Evolutionary conservation across 2,888 invertebrate genomes (phyloP), one percentile per base, ranked within the genome.

Genomic region (Acrocyrtus sp.): DNA sequence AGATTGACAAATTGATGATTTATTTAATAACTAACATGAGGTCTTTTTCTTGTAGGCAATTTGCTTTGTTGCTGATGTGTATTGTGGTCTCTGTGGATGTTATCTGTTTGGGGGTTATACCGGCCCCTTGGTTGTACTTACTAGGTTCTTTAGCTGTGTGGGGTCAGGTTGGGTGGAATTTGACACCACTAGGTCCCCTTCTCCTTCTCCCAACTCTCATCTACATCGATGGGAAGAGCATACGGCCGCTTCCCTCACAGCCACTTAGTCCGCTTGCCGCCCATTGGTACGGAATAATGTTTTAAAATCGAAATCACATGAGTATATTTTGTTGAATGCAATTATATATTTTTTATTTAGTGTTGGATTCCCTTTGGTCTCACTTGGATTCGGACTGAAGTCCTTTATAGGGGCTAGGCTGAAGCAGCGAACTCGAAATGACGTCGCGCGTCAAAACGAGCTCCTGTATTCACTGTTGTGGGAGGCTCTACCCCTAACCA

Each of bases 321-420:
- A 27, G 15, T 24, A 29, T 58, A 22, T n/a, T 50, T 62, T 50
- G 22, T 39, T 48, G 21, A 29, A 15, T 56, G 26, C 21, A 12
- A 39, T 24, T 15, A 41, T 60, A 26, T 51, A n/a, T 39, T 45
- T 58, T 51, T 56, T 24, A 19, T 57, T 70, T 48, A 80, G 80
- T 73, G 78, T 81, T 74, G 81, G 81, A 53, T 79, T 80, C 65
- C 81, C 81, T 50, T 76, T 81, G 80, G 81, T 81, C 81, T 81
- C 81, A 80, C 77, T 81, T 78, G 79, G 78, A 69, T 81, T 81
- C 75, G 78, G 77, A 68, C 77, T 81, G 50, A 81, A 80, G 76
- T 79, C 79, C 73, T 81, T 78, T 65, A 75, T 81, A 72, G 80
- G 80, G 61, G 77, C 76, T 61, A 77, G 79, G 61, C 70, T 81